A percentile compares a stretch with the other conserved stretches of the same genome.
phyloP scores from a whole-genome alignment of 2,888 invertebrate species.

The Cataglyphis rosenhaueri region DNA sequence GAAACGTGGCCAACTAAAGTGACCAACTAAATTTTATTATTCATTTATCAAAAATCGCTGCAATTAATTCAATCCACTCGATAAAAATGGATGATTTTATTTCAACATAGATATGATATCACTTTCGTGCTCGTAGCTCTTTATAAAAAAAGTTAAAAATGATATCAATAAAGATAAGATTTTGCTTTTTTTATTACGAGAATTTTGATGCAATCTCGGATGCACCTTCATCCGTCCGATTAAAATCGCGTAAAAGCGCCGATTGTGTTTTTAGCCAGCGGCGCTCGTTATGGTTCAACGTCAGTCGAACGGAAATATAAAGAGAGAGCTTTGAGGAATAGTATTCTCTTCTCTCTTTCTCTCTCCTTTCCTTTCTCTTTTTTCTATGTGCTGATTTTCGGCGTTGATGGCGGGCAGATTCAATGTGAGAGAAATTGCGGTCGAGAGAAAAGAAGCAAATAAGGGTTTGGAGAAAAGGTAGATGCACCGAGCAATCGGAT shows the following conservation, averaged over 20 bases:
- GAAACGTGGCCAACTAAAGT: neutral
- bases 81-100: neutral
- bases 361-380: neutral
- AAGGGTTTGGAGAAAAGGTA: conserved; percentile 9
- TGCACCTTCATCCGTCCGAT: conserved; percentile 15
- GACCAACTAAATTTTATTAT: neutral
- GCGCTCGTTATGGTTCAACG: conserved; percentile 34
- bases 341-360: neutral
- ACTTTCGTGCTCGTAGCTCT: neutral
- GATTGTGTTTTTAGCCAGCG: conserved; percentile 42
- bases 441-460: conserved; percentile 37
- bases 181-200: conserved; percentile 13
- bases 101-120: neutral
- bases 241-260: conserved; percentile 45
- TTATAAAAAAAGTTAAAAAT: neutral
- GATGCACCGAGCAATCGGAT: conserved; percentile 27
- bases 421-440: conserved; percentile 32
- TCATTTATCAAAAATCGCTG: neutral
- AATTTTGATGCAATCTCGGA: neutral
- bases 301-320: conserved; percentile 43
- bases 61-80: neutral
- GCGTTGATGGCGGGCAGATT: conserved; percentile 24
- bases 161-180: neutral
- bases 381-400: conserved; percentile 51
- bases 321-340: conserved; percentile 41